These are phyloP conservation scores for Oreochromis niloticus DNA, from an alignment of 2,113 vertebrate genomes.

Conservation along the genomic window DNA sequence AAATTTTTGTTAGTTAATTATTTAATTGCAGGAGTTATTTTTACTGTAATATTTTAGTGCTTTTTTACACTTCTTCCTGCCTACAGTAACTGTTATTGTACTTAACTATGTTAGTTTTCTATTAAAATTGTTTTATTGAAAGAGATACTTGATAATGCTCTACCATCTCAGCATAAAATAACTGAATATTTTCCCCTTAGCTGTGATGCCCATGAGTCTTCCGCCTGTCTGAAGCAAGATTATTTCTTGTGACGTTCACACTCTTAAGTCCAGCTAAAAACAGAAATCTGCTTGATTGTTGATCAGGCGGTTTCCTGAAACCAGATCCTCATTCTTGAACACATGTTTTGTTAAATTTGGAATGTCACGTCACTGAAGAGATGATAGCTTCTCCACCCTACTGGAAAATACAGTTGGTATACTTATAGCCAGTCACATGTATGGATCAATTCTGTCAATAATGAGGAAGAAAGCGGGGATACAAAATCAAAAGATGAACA, in stretches of 20 bases:
- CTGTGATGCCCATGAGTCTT: neutral
- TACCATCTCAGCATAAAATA: accelerated
- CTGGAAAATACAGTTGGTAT: neutral
- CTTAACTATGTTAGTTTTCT: neutral
- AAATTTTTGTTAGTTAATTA: neutral
- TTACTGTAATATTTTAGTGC: neutral
- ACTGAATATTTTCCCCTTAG: neutral
- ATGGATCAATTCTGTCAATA: neutral
- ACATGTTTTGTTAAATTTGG: neutral
- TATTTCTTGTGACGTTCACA: neutral
- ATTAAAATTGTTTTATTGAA: neutral
- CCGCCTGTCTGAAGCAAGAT: neutral
- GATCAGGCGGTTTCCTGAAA: neutral
- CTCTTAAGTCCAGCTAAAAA: neutral
- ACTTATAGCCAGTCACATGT: neutral
- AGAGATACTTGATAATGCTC: neutral
- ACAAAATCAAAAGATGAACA: neutral
- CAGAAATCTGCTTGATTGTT: neutral
- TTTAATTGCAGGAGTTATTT: neutral
- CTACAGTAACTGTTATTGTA: neutral
- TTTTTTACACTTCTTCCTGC: neutral
- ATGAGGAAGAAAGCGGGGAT: neutral
- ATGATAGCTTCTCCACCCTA: neutral
- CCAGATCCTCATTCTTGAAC: neutral
- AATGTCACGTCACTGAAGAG: accelerated